These are phyloP conservation scores for Melanostigma gelatinosum DNA, from an alignment of 2,113 vertebrate species.

Conservation along the genomic window DNA sequence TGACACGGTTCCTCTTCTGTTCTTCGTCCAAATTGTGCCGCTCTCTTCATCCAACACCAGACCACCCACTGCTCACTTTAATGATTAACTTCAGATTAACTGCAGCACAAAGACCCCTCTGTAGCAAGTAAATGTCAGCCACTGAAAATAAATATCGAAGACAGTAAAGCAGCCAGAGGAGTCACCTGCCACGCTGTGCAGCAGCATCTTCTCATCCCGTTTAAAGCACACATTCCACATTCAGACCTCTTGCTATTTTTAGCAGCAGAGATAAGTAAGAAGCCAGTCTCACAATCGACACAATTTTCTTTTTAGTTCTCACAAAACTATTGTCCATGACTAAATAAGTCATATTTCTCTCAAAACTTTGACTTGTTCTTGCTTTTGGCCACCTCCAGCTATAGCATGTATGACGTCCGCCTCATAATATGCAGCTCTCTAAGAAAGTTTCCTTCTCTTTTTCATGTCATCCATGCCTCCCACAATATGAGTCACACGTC, in stretches of 20 bases:
- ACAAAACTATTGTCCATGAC: background rate
- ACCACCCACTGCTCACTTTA: slow-evolving; percentile 59
- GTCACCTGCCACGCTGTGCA: slow-evolving; percentile 42
- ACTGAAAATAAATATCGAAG: slow-evolving; percentile 53
- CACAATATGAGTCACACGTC: slow-evolving; percentile 59
- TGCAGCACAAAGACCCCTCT: slow-evolving; percentile 55
- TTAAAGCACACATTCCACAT: slow-evolving; percentile 37
- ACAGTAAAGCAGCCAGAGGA: slow-evolving; percentile 35
- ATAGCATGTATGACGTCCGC: slow-evolving; percentile 29
- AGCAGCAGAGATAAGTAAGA: slow-evolving; percentile 40
- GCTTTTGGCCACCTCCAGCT: slow-evolving; percentile 16
- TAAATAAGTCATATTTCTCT: background rate
- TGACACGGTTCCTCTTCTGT: slow-evolving; percentile 47
- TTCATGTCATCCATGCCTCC: slow-evolving; percentile 39
- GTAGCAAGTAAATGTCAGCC: slow-evolving; percentile 58
- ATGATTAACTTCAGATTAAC: slow-evolving; percentile 71
- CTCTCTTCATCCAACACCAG: slow-evolving; percentile 47
- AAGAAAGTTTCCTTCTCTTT: slow-evolving; percentile 31
- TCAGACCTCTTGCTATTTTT: slow-evolving; percentile 38
- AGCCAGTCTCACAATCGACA: slow-evolving; percentile 6
- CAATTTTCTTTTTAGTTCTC: background rate
- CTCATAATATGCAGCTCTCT: slow-evolving; percentile 17
- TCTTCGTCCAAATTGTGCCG: slow-evolving; percentile 46
- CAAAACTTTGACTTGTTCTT: background rate
- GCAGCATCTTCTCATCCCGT: slow-evolving; percentile 57